Percentiles rank a stretch among this genome's conserved stretches.
Conservation (phyloP, 2,797 vertebrate species). For the Scolopax bukidnonensis region DNA sequence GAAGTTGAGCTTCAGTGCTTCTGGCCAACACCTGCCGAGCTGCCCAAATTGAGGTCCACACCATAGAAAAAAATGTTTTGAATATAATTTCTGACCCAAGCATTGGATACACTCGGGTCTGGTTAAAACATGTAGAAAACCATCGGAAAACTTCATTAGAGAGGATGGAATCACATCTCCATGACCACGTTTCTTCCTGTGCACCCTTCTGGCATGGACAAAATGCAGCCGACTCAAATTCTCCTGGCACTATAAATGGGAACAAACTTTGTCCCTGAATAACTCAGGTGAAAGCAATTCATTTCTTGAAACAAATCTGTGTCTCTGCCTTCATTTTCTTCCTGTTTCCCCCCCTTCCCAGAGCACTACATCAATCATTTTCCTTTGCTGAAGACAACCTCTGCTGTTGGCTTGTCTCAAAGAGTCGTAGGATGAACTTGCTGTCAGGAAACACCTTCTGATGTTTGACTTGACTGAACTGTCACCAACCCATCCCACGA, state of each 20-base stretch:
- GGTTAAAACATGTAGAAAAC: not conserved
- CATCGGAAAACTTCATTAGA: not conserved
- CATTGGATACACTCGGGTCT: not conserved
- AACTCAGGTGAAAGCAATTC: not conserved
- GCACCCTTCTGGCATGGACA: not conserved
- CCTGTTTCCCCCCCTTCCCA: not conserved
- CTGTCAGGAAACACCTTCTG: not conserved
- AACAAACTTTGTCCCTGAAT: not conserved
- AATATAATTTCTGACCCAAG: not conserved
- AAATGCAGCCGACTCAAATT: not conserved
- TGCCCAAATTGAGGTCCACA: not conserved
- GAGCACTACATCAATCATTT: not conserved
- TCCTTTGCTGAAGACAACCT: not conserved
- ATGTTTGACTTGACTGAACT: not conserved
- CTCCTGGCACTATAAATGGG: not conserved
- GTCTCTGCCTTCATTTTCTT: not conserved
- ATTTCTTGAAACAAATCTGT: not conserved
- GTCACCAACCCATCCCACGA: not conserved
- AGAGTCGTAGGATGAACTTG: not conserved
- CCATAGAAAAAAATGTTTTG: accelerated
- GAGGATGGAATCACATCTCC: not conserved
- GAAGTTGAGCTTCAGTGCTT: not conserved
- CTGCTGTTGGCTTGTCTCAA: not conserved
- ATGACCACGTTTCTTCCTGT: accelerated
- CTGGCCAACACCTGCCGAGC: not conserved